These are phyloP conservation scores for Cichladusa arquata DNA, from an alignment of 2,113 vertebrate species.

Conservation along the genomic window DNA sequence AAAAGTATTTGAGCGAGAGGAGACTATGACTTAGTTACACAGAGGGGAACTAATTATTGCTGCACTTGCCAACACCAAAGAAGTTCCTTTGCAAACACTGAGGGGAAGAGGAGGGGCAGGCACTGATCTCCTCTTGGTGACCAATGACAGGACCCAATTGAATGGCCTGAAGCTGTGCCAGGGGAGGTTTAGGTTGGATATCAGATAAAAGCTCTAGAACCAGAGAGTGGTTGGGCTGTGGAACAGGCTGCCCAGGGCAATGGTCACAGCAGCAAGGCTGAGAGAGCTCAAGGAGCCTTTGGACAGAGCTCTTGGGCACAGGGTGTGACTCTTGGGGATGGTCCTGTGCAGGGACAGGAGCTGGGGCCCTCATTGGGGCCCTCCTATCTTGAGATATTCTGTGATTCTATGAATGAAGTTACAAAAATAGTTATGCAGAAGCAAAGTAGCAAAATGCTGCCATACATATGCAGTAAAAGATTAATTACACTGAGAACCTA, in stretches of 20 bases:
- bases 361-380: background rate
- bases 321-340: background rate
- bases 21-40: background rate
- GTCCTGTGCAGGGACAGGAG: background rate
- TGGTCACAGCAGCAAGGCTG: background rate
- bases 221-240: rapidly evolving
- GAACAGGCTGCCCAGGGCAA: background rate
- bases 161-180: background rate
- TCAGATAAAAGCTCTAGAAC: background rate
- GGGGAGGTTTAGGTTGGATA: background rate
- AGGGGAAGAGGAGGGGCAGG: background rate
- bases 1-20: background rate
- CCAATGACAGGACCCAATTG: rapidly evolving
- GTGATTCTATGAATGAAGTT: background rate
- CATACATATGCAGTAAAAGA: background rate
- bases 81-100: background rate
- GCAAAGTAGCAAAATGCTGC: background rate
- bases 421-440: background rate
- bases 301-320: background rate
- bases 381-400: background rate
- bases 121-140: background rate
- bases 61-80: background rate
- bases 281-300: background rate
- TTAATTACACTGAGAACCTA: background rate
- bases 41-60: background rate